phyloP scores from a whole-genome alignment of 2,888 invertebrate genomes.

The Callosobruchus maculatus region DNA sequence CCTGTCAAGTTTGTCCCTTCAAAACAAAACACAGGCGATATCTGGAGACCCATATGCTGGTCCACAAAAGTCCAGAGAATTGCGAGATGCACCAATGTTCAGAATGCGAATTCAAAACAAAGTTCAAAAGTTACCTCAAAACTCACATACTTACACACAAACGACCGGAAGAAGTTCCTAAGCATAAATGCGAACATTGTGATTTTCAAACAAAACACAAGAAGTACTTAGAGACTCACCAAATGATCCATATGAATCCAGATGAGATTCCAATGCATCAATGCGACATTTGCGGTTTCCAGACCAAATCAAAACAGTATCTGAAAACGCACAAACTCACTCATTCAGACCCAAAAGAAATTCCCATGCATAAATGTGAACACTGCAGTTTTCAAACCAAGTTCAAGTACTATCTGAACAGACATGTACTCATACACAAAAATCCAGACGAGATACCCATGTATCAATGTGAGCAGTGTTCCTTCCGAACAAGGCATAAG shows the following conservation, averaged over 20 bases:
- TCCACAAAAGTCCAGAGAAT: conserved; percentile 24
- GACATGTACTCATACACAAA: conserved; percentile 24
- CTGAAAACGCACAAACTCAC: conserved; percentile 26
- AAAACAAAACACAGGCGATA: conserved; percentile 24
- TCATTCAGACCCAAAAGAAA: conserved; percentile 23
- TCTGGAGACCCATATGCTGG: conserved; percentile 24
- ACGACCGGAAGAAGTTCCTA: conserved; percentile 18
- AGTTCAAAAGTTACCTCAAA: conserved; percentile 27
- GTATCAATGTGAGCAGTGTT: conserved; percentile 25
- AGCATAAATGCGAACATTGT: conserved; percentile 23
- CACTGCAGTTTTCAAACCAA: conserved; percentile 28
- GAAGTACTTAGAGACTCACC: conserved; percentile 25
- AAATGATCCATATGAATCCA: conserved; percentile 25
- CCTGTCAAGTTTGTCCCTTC: conserved; percentile 21
- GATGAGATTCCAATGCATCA: conserved; percentile 26
- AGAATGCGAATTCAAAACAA: conserved; percentile 25
- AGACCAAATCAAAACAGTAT: conserved; percentile 29
- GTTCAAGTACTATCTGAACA: conserved; percentile 26
- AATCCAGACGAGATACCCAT: conserved; percentile 22
- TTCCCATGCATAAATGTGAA: conserved; percentile 23
- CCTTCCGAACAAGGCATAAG: conserved; percentile 24
- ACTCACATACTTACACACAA: conserved; percentile 27
- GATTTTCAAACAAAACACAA: conserved; percentile 25
- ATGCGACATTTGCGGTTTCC: conserved; percentile 23
- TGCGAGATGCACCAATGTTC: conserved; percentile 24